Evolutionary conservation across 35 echinoderm and acorn worm species (phyloP), one percentile per base, ranked within the genome.

Genomic region (Holothuria glaberrima): DNA sequence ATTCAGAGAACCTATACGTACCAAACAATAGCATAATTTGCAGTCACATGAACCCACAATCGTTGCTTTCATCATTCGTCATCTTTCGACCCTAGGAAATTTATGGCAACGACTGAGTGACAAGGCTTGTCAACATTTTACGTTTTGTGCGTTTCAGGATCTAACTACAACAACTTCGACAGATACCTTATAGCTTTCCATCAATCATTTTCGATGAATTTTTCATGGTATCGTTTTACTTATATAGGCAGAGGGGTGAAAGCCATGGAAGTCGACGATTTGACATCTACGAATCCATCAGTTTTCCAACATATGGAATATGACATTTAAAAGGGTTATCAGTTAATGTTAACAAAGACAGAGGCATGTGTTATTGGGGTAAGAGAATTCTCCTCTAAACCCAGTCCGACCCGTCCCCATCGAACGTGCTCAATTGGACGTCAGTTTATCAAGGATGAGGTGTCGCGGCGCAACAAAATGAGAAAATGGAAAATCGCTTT

Each of bases 351-450:
- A 78, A 78, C 74, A 78, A 78, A 78, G 22, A n/a, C 13, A 41
- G 33, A 75, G 74, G 29, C 44, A 78, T 45, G 35, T 78, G 35
- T 78, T 78, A 25, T 48, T 78, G 74, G 20, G 74, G 24, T 50
- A 52, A 52, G 25, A 16, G 6, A 41, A 30, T 38, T 50, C 74
- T 41, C 29, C 74, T 50, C 50, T 78, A 30, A 78, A 52, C 74
- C 74, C 38, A 78, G 9, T 35, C 74, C 74, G 74, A 52, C 74
- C 74, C 74, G 50, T 41, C 74, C 9, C 74, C 38, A 48, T 41
- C 50, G 74, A 78, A 78, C 74, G 74, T 78, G 74, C 74, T 48
- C 74, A 78, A 78, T 78, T 78, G 74, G 74, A 26, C 41, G 74
- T 78, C 74, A 25, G 38, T 48, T 78, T 78, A 78, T 78, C 74